These are phyloP conservation scores for Lagorchestes hirsutus DNA, from an alignment of 2,797 vertebrate species.

Conservation along the genomic window DNA sequence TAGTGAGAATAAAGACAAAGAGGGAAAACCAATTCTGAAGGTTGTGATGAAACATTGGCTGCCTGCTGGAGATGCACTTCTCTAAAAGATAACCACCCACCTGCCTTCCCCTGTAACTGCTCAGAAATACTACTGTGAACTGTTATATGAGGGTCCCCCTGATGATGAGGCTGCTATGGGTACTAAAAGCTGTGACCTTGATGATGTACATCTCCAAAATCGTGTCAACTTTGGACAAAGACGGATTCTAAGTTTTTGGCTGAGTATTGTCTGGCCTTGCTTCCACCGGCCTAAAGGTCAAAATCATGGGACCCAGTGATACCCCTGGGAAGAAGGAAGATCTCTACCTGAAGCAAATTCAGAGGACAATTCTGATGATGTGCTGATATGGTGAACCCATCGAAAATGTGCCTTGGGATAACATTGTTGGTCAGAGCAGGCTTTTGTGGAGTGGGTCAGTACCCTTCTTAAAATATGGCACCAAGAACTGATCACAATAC, in stretches of 20 bases:
- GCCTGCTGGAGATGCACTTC: conserved; percentile 94
- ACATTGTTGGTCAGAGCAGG: too few relatives aligned
- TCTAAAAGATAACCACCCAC: conserved; percentile 99
- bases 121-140: conserved; percentile 96
- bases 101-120: conserved; percentile 96
- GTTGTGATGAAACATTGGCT: conserved; percentile 97
- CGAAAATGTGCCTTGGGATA: too few relatives aligned
- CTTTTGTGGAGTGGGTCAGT: too few relatives aligned
- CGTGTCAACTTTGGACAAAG: conserved; percentile 96
- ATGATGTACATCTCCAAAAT: conserved; percentile 99
- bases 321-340: conserved; percentile 97
- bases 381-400: too few relatives aligned
- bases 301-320: conserved; percentile 98
- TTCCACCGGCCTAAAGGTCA: conserved; percentile 94
- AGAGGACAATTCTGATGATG: conserved; percentile 86
- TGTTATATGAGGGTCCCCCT: conserved; percentile 95
- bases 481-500: too few relatives aligned
- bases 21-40: conserved; percentile 96
- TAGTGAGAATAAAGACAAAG: conserved; percentile 93
- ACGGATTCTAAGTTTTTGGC: conserved; percentile 97
- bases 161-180: conserved; percentile 97
- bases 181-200: conserved; percentile 93
- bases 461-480: too few relatives aligned
- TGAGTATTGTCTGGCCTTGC: conserved; percentile 87
- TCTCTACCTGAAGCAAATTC: conserved; percentile 96